These are phyloP conservation scores for Saccopteryx bilineata DNA, from an alignment of 2,113 vertebrate genomes.

Conservation along the genomic window DNA sequence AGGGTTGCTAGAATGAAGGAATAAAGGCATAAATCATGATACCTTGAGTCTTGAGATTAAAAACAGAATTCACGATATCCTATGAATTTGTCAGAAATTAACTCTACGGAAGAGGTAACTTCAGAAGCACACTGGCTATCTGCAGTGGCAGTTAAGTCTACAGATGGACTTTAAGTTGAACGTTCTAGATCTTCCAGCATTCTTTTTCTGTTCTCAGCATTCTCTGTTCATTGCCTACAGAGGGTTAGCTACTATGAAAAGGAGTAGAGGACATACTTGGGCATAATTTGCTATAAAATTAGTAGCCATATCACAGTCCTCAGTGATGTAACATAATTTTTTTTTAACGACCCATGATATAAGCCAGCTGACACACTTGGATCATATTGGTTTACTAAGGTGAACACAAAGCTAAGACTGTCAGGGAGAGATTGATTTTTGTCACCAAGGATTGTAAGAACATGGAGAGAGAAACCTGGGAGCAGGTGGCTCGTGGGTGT, in stretches of 20 bases:
- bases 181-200: neutral
- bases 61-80: neutral
- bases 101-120: neutral
- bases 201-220: neutral
- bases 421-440: neutral
- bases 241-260: neutral
- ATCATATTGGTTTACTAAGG: constrained; percentile 36
- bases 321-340: neutral
- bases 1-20: constrained; percentile 6
- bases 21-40: neutral
- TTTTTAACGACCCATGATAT: neutral
- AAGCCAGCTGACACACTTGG: neutral
- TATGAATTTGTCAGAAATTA: constrained; percentile 9
- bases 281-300: neutral
- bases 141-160: neutral
- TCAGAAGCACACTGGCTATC: neutral
- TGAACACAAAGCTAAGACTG: neutral
- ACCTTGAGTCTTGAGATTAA: neutral
- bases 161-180: neutral
- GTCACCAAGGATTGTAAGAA: neutral
- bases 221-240: neutral
- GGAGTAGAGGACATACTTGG: neutral
- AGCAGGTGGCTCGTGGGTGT: neutral
- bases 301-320: neutral
- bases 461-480: neutral